These are phyloP conservation scores for Cancer borealis DNA, from an alignment of 2,888 invertebrate genomes.

Conservation along the genomic window DNA sequence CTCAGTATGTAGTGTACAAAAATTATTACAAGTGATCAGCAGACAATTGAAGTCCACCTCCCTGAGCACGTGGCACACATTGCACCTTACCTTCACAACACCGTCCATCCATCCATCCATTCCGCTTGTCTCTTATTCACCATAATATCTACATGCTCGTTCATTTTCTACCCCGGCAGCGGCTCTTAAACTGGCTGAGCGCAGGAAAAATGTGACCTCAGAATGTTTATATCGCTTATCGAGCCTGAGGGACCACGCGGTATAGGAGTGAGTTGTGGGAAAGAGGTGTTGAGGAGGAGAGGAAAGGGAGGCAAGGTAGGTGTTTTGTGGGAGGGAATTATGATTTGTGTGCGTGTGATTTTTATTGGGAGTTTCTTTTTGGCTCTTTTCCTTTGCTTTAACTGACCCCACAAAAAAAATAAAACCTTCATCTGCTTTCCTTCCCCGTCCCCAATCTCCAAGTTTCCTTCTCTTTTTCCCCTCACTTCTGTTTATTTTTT, in stretches of 20 bases:
- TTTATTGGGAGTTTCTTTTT: background rate
- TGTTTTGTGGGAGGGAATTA: background rate
- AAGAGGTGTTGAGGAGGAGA: background rate
- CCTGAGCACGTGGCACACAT: background rate
- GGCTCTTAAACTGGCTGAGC: background rate
- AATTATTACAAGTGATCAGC: too few relatives aligned
- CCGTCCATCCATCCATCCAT: too few relatives aligned
- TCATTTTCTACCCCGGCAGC: background rate
- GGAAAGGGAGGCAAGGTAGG: background rate
- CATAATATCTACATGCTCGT: background rate
- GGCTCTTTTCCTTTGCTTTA: background rate
- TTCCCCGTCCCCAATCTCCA: background rate
- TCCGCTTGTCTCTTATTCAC: background rate
- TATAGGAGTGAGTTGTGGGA: background rate
- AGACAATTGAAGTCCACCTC: too few relatives aligned
- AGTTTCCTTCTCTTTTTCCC: background rate
- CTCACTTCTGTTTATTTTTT: background rate
- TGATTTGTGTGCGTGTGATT: background rate
- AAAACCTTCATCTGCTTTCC: background rate
- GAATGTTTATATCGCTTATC: background rate
- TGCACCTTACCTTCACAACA: background rate
- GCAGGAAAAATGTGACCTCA: background rate
- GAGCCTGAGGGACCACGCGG: background rate
- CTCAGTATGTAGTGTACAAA: too few relatives aligned
- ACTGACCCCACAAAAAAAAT: too few relatives aligned